Base-by-base conservation (phyloP, 2,797 vertebrate species). In the Nannoperca obscura region DNA sequence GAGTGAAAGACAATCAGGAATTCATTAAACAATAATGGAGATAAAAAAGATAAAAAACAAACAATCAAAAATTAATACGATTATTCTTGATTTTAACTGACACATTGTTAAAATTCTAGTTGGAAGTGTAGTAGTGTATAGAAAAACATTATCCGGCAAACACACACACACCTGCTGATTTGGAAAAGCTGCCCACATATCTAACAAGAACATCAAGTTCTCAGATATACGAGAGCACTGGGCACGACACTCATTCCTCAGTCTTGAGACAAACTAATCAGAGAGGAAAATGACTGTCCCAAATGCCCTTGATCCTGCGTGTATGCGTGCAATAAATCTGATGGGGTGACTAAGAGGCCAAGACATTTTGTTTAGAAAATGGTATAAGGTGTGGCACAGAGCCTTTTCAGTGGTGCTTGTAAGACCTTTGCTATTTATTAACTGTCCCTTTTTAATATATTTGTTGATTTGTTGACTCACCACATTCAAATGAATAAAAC, bases 191-290 rank as follows among this genome's bases (percentile, higher is more conserved):
- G 50, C 24, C 30, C 36, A 71, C 30, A 63, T n/a, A 74, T 78
- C 68, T 69, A 40, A 15, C 34, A 69, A 62, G 55, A 81, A 74
- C 53, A 74, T 63, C 52, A 24, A 77, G 49, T 47, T 30, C 67
- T 64, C 46, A n/a, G 72, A 74, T 65, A 69, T 71, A 77, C 52
- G 62, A 62, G 24, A 58, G 30, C 42, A 27, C 7, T 0, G 11
- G 38, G 64, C 44, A 57, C 8, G 5, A 59, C 44, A 54, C 47
- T 47, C 60, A 79, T 68, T 53, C 27, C 58, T 74, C 30, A n/a
- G 62, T 66, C 22, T 22, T 55, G 60, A 75, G 55, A 70, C 60
- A 66, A 68, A 53, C 46, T 76, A 71, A 85, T 86, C 72, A 75
- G 3, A 38, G 57, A 44, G n/a, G 36, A 65, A 60, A 42, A 60